Evolutionary conservation across 2,888 invertebrate genomes (phyloP), one percentile per base, ranked within the genome.

Genomic region (Campopleginae sp.): DNA sequence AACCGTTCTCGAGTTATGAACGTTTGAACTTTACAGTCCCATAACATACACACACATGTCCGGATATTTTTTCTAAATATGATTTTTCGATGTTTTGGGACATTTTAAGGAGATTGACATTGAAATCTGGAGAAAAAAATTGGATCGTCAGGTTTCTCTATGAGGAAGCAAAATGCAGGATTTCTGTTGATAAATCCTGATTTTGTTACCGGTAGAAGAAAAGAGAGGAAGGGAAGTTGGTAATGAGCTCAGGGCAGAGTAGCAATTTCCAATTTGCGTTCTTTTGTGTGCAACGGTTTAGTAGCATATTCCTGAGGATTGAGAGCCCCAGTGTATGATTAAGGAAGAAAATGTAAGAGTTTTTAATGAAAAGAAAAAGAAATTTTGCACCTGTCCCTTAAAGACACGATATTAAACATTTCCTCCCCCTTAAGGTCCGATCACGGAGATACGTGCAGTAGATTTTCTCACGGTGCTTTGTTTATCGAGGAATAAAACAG

Each of bases 381-480:
- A 80, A 61, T 46, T 46, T 70, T 79, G 76, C 85, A 85, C 85
- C 80, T 85, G 82, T 80, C 58, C n/a, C 44, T 7, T 54, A 23
- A 54, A n/a, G 14, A 46, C 7, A 70, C 66, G 66, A 77, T 72
- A 89, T 82, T 86, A 81, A 79, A 72, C 54, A 77, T 76, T 80
- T 48, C 48, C 33, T 19, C 51, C 27, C 58, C 65, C 68, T 65
- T 14, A 48, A n/a, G 12, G 44, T 19, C 51, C 46, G 68, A 42
- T 33, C n/a, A 48, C 54, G 5, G 44, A 42, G 86, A 86, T 84
- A 88, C 79, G 85, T 78, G 83, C n/a, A n/a, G n/a, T n/a, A n/a
- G 80, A 84, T 88, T 90, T 91, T 91, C 91, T 90, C 91, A 91
- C 91, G 91, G 82, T 82, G 65, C 10, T n/a, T 19, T n/a, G 48